Base-by-base conservation (phyloP, 92 coral and sea anemone species). In the Epizoanthus ramosus region DNA sequence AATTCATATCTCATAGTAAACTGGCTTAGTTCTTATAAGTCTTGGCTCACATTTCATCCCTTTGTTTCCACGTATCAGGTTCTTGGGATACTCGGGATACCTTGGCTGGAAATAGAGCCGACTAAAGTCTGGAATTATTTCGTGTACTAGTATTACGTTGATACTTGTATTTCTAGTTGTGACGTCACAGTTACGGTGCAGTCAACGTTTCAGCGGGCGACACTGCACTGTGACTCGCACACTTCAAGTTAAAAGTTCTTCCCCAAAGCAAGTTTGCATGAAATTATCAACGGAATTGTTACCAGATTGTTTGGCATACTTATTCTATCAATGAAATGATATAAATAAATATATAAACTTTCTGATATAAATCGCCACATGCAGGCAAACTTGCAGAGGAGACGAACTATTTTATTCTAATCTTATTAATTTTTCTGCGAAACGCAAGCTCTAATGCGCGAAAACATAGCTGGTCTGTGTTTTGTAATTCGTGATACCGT, bases 401-500 rank as follows among this genome's bases (percentile, higher is more conserved):
- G 71, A 31, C 14, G 45, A 66, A 28, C 45, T 66, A 37, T 28
- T 65, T 65, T 65, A 16, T 8, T 33, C 39, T 67, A 67, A 9
- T 67, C 18, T 28, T 14, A 58, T 60, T 37, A 47, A 47, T 43
- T 59, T 19, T 28, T 2, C 57, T 53, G 41, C 52, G 47, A 45
- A 60, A 59, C 52, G 82, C 82, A 35, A 77, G 82, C 82, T 77
- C 33, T 63, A 77, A 60, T 47, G 82, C 82, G 82, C 82, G 82
- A 77, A 77, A 77, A 77, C 82, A 77, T 77, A 77, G 82, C 82
- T 77, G 82, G 82, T n/a, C 82, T 77, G 82, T 77, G 82, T 77
- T 77, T 77, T 77, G 82, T 77, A 77, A 60, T 77, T 77, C 57
- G 82, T 77, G 39, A 16, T 33, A 23, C 9, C 71, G 82, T 77